A percentile compares a stretch with the other conserved stretches of the same genome.
These are phyloP conservation scores for Eueremaeus valkanovi DNA, from an alignment of 2,888 invertebrate species.

Conservation along the genomic window DNA sequence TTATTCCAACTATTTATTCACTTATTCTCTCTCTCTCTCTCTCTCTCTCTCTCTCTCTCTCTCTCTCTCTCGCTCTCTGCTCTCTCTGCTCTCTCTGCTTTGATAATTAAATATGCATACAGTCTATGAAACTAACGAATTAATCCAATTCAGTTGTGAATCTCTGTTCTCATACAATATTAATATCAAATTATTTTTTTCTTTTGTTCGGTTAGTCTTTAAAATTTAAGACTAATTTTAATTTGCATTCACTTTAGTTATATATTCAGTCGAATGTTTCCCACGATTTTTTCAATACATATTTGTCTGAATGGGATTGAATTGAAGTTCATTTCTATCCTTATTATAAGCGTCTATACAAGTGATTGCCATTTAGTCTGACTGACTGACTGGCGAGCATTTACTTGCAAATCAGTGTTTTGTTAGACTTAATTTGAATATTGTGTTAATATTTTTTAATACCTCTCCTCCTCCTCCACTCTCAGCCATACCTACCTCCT, in stretches of 20 bases:
- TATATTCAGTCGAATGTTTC: not conserved
- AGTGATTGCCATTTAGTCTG: constrained; percentile 13
- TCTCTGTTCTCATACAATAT: no score
- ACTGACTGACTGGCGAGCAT: not conserved
- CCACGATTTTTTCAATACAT: not conserved
- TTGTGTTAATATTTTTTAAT: constrained; percentile 5
- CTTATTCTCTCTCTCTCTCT: no score
- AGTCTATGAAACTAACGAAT: no score
- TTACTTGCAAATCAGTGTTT: no score
- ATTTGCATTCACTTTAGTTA: not conserved
- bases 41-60: no score
- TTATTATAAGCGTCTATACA: not conserved
- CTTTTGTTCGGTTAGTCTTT: not conserved
- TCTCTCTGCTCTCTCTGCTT: no score
- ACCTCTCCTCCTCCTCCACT: not conserved
- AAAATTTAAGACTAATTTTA: not conserved
- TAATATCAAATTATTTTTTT: no score
- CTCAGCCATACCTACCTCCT: not conserved
- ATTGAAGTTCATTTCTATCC: not conserved
- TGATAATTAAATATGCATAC: no score
- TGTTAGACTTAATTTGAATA: constrained; percentile 18
- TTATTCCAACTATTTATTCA: no score
- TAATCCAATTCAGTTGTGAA: no score
- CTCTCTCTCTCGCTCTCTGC: no score
- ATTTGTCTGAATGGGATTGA: not conserved